Conservation (phyloP, 1,140 invertebrate species). For the Drosophila lowei region DNA sequence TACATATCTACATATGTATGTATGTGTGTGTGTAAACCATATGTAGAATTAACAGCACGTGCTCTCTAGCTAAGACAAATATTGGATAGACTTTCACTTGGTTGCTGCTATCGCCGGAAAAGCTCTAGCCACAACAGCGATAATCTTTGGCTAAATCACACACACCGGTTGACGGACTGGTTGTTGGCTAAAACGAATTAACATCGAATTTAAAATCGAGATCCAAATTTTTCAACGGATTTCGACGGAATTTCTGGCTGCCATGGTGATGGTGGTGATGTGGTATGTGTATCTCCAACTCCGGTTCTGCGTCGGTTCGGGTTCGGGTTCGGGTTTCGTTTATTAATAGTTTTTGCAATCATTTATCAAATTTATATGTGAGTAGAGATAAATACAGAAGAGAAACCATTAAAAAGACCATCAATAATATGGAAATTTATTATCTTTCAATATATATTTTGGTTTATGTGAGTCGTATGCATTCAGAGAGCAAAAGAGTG, state of each 20-base stretch:
- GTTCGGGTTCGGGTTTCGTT: conserved; percentile 16
- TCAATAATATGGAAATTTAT: conserved; percentile 24
- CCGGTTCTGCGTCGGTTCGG: conserved; percentile 62
- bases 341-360: conserved; percentile 26
- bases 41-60: conserved; percentile 23
- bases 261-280: conserved; percentile 83
- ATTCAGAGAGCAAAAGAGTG: conserved; percentile 24
- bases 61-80: conserved; percentile 41
- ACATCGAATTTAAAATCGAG: conserved; percentile 83
- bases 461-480: conserved; percentile 6
- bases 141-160: conserved; percentile 50
- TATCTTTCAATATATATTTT: conserved; percentile 18
- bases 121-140: conserved; percentile 25
- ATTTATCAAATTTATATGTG: conserved; percentile 49
- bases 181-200: conserved; percentile 82
- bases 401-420: conserved; percentile 60
- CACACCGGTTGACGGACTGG: conserved; percentile 61
- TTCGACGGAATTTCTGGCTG: conserved; percentile 79
- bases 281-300: conserved; percentile 77
- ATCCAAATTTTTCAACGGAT: conserved; percentile 82
- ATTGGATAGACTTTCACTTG: conserved; percentile 36
- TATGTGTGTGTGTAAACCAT: neutral
- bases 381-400: conserved; percentile 68
- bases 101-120: conserved; percentile 20
- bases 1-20: neutral